Evolutionary conservation across 2,113 vertebrate genomes (phyloP).

Genomic region (Diphyllodes magnificus): DNA sequence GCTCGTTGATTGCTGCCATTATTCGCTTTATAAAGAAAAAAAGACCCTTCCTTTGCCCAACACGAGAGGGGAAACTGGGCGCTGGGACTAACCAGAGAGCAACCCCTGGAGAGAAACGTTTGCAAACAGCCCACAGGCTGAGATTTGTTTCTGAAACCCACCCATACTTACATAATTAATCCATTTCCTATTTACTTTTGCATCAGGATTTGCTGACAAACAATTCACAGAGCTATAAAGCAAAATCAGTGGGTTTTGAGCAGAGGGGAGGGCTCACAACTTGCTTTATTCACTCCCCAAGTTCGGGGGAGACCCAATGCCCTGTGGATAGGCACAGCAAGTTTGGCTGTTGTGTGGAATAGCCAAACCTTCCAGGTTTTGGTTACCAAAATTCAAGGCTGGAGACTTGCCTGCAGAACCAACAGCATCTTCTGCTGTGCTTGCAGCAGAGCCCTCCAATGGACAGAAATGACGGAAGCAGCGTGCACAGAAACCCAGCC

Average conservation of each 20-base stretch:
- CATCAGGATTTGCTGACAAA: slow-evolving; percentile 4
- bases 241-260: neutral
- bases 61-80: neutral
- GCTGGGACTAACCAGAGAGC: neutral
- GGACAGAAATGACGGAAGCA: neutral
- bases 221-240: neutral
- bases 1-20: neutral
- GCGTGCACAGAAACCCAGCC: neutral
- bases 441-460: neutral
- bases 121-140: neutral
- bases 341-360: neutral
- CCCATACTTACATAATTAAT: slow-evolving; percentile 6
- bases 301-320: neutral
- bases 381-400: neutral
- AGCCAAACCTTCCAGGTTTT: neutral
- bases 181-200: neutral
- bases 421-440: neutral
- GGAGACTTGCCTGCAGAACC: neutral
- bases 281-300: neutral
- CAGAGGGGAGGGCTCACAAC: neutral
- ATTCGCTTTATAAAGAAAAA: neutral
- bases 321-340: neutral
- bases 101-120: neutral
- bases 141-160: neutral
- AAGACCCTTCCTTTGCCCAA: neutral